phyloP scores from a whole-genome alignment of 2,113 vertebrate genomes.

The Gila orcuttii region DNA sequence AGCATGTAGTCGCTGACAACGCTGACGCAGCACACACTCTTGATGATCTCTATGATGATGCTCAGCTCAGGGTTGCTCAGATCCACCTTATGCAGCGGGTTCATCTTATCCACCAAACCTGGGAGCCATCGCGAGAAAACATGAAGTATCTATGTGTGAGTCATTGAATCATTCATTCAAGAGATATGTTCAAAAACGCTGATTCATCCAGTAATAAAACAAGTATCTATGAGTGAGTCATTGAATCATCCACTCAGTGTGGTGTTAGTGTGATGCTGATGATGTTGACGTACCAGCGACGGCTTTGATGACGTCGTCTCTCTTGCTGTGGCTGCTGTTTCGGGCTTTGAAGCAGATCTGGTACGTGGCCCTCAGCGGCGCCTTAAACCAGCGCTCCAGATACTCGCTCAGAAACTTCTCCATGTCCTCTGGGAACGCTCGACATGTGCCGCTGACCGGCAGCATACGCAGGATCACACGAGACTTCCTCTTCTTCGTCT shows the following conservation, averaged over 20 bases:
- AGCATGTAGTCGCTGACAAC: slow-evolving; percentile 90
- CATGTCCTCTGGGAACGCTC: slow-evolving; percentile 92
- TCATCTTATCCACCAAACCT: slow-evolving; percentile 89
- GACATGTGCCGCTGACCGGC: slow-evolving; percentile 91
- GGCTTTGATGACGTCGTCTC: slow-evolving; percentile 91
- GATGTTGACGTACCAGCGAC: slow-evolving; percentile 81
- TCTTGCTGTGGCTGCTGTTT: slow-evolving; percentile 91
- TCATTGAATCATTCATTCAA: too few species aligned
- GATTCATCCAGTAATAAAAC: too few species aligned
- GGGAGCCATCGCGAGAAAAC: background rate
- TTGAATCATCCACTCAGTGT: background rate
- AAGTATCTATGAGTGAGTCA: too few species aligned
- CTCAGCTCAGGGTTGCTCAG: slow-evolving; percentile 90
- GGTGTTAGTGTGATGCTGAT: background rate
- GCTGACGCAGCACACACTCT: slow-evolving; percentile 89
- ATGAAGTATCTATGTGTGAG: too few species aligned
- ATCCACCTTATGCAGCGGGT: slow-evolving; percentile 93
- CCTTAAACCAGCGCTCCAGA: slow-evolving; percentile 94
- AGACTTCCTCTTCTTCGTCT: slow-evolving; percentile 91
- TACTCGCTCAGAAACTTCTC: slow-evolving; percentile 86
- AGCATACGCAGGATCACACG: slow-evolving; percentile 93
- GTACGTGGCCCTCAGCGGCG: slow-evolving; percentile 86
- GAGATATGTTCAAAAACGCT: too few species aligned
- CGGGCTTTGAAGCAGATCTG: slow-evolving; percentile 94
- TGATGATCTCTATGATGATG: slow-evolving; percentile 95